Evolutionary conservation across 2,888 invertebrate species (phyloP).

Genomic region (Tenodera sinensis): DNA sequence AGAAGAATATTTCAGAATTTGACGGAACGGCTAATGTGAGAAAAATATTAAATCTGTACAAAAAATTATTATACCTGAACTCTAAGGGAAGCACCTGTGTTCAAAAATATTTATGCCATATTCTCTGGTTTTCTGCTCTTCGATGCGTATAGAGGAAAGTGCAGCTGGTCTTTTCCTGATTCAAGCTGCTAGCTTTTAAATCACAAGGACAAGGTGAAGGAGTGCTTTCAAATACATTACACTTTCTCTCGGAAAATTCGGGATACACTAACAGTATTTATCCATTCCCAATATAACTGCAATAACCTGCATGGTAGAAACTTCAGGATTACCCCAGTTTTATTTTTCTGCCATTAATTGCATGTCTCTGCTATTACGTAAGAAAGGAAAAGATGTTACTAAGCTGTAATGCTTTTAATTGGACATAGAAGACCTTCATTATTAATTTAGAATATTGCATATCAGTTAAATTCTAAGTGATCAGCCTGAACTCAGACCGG

Average conservation of each 20-base stretch:
- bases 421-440: neutral
- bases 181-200: too few species aligned
- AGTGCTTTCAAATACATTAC: too few species aligned
- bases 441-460: neutral
- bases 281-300: neutral
- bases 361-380: neutral
- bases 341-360: neutral
- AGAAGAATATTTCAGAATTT: too few species aligned
- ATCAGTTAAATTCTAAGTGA: neutral
- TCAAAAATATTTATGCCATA: too few species aligned
- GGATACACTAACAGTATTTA: neutral
- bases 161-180: too few species aligned
- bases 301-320: neutral
- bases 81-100: too few species aligned
- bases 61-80: too few species aligned
- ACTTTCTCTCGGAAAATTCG: neutral
- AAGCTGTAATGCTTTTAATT: neutral
- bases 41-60: too few species aligned
- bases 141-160: too few species aligned
- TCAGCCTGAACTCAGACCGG: neutral
- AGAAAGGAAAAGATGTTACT: neutral
- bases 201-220: too few species aligned
- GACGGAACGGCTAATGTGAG: too few species aligned
- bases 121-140: too few species aligned
- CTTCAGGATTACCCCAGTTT: neutral